A percentile compares a stretch with the other conserved stretches of the same genome.
Conservation (phyloP, 1,140 invertebrate genomes). For the Drosophila albomicans region DNA sequence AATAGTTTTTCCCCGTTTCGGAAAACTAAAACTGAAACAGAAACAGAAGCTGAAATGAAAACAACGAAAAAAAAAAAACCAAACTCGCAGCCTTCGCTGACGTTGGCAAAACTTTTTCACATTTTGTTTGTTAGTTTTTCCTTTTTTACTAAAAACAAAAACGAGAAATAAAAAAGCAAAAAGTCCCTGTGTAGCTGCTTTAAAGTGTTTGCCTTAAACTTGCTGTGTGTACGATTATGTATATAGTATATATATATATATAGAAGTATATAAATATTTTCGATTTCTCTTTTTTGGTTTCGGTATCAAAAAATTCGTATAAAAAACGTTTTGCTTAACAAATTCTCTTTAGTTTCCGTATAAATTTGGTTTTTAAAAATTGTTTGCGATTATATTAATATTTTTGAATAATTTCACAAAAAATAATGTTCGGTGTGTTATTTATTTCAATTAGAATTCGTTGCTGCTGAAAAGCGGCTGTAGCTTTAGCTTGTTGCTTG, state of each 20-base stretch:
- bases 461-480: slow-evolving; percentile 7
- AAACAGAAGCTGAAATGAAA: slow-evolving; percentile 2
- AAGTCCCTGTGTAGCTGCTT: slow-evolving; percentile 38
- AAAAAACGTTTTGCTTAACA: slow-evolving; percentile 78
- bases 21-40: slow-evolving; percentile 10
- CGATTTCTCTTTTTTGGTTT: slow-evolving; percentile 43
- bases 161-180: neutral
- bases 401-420: slow-evolving; percentile 44
- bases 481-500: neutral
- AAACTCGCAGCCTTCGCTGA: slow-evolving; percentile 40
- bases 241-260: slow-evolving; percentile 63
- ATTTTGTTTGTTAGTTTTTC: slow-evolving; percentile 34
- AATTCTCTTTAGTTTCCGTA: slow-evolving; percentile 61
- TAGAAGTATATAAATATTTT: slow-evolving; percentile 60
- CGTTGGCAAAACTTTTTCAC: slow-evolving; percentile 64
- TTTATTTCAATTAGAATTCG: slow-evolving; percentile 14
- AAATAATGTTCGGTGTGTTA: slow-evolving; percentile 44
- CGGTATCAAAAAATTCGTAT: slow-evolving; percentile 79
- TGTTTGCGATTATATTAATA: slow-evolving; percentile 42
- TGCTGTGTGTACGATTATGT: slow-evolving; percentile 27
- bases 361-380: slow-evolving; percentile 74
- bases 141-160: slow-evolving; percentile 43
- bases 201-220: slow-evolving; percentile 40
- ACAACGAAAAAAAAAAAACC: neutral
- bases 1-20: slow-evolving; percentile 68